Evolutionary conservation across 2,113 vertebrate species (phyloP), one percentile per base, ranked within the genome.

Genomic region (Falcunculus frontatus): DNA sequence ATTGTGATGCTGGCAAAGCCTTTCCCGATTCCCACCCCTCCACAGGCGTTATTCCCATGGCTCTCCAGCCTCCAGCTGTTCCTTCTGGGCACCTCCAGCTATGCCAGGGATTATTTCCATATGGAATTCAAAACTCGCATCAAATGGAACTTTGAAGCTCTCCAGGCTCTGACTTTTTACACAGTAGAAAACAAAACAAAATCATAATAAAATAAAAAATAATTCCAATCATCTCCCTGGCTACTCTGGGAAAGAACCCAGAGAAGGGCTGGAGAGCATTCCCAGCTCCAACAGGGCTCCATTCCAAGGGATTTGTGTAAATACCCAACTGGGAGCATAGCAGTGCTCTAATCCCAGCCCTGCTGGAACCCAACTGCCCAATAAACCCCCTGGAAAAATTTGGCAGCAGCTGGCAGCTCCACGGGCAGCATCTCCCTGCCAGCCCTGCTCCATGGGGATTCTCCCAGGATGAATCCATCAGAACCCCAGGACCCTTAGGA

Each of bases 11-110:
- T 92, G 89, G 60, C 92, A 76, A 52, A 81, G 90, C 90, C 84
- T 35, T 35, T 4, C 49, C 16, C 9, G 0, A 44, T 37, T 78
- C 44, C 79, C 83, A 69, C 39, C 75, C 30, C 75, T 73, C 35
- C 7, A 1, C 47, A 50, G 63, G 11, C 12, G 2, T 68, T 50
- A 78, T 77, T 84, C 93, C 87, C 46, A 37, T 4, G 1, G 33
- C 50, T 73, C 63, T 77, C 80, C 79, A 55, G 81, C 75, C 75
- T 88, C 87, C 87, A 93, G 84, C 75, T 72, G 83, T 20, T 88
- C 92, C 10, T 63, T 68, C 39, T 1, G 2, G 49, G 49, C 0
- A 1, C 65, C 80, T 82, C 88, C 46, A 46, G 67, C 55, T 39
- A 26, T 30, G 63, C 72, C 0, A 17, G 30, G 49, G 37, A 67